These are phyloP conservation scores for Propithecus coquereli DNA, from an alignment of 2,113 vertebrate species.

Conservation along the genomic window DNA sequence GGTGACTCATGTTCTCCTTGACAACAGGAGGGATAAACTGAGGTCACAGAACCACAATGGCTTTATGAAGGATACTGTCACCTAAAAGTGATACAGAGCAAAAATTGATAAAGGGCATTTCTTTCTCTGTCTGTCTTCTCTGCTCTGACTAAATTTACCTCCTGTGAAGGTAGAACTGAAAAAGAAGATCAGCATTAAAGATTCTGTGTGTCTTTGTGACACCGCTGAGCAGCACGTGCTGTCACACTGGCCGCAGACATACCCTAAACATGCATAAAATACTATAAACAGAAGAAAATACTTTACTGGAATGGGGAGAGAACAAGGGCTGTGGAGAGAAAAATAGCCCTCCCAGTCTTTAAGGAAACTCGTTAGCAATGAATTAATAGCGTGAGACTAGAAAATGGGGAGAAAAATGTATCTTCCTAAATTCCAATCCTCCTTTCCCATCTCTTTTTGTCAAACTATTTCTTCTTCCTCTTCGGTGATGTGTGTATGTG, in stretches of 20 bases:
- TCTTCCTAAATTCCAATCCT: neutral
- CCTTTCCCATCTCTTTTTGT: neutral
- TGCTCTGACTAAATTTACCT: neutral
- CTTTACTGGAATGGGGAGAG: neutral
- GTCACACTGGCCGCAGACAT: neutral
- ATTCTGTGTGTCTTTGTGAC: neutral
- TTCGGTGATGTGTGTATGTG: neutral
- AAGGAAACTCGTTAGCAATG: neutral
- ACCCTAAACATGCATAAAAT: neutral
- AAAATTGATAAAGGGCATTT: neutral
- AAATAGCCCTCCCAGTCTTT: neutral
- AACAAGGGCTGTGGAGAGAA: neutral
- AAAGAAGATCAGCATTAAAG: neutral
- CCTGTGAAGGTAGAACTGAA: neutral
- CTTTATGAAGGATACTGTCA: neutral
- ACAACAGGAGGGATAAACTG: neutral
- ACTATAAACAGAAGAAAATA: neutral
- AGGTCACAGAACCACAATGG: neutral
- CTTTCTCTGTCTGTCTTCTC: neutral
- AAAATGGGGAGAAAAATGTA: neutral
- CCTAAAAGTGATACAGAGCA: neutral
- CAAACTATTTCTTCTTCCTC: neutral
- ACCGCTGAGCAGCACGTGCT: neutral
- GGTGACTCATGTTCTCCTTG: neutral
- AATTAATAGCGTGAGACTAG: neutral